phyloP scores from a whole-genome alignment of 2,888 invertebrate species.

The Trissoscelio sp. region DNA sequence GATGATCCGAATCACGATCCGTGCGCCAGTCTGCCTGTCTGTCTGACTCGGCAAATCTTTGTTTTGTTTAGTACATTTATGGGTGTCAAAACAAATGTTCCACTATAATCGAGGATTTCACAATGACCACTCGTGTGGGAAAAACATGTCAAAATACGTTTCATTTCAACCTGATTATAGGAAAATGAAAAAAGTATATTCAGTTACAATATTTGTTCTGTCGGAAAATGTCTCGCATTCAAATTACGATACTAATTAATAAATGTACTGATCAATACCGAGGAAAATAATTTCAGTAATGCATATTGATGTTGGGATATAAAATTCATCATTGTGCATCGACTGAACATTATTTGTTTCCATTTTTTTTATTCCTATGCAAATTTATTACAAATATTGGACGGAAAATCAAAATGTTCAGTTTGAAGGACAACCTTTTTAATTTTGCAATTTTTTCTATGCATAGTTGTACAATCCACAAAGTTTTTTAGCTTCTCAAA shows the following conservation, averaged over 20 bases:
- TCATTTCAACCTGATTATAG: neutral
- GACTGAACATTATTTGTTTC: no score
- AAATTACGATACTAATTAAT: constrained; percentile 15
- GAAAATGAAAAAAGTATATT: no score
- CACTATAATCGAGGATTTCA: neutral
- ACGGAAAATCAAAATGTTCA: no score
- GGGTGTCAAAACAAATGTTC: constrained; percentile 14
- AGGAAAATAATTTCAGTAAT: constrained; percentile 9
- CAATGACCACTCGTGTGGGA: neutral
- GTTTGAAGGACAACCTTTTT: no score
- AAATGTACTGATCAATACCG: constrained; percentile 21
- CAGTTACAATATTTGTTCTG: neutral
- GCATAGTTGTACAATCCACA: no score
- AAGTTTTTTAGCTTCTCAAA: no score
- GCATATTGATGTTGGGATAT: constrained; percentile 22
- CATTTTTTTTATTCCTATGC: no score
- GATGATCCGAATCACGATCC: constrained; percentile 67
- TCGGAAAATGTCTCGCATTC: neutral
- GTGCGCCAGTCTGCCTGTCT: constrained; percentile 46
- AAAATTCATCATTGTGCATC: constrained; percentile 5
- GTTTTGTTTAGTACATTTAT: constrained; percentile 18
- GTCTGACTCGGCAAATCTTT: constrained; percentile 36
- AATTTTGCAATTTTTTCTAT: no score
- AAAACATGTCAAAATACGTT: neutral
- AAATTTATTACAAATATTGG: no score